These are phyloP conservation scores for Chelon labrosus DNA, from an alignment of 2,797 vertebrate species.

Conservation along the genomic window DNA sequence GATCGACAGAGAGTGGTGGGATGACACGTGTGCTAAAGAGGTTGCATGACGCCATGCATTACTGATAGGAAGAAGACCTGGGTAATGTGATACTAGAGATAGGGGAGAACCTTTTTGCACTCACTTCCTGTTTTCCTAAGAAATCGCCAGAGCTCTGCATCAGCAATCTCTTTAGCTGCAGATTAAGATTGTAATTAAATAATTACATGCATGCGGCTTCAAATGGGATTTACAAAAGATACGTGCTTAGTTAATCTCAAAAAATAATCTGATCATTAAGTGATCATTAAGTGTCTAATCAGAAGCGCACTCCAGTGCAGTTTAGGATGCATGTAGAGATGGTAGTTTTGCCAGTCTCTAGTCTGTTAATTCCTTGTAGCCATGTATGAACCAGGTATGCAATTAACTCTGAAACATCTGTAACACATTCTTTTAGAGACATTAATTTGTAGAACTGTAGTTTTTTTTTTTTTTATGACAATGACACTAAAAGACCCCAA, in stretches of 20 bases:
- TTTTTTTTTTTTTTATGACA: background rate
- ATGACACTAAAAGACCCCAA: background rate
- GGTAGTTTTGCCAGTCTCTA: background rate
- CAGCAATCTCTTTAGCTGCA: conserved; percentile 47
- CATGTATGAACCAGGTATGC: background rate
- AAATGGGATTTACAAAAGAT: conserved; percentile 6
- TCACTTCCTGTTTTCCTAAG: conserved; percentile 8
- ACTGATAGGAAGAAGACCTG: conserved; percentile 54
- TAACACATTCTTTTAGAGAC: conserved; percentile 4
- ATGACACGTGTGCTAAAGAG: conserved; percentile 54
- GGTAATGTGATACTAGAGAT: conserved; percentile 63
- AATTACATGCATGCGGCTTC: conserved; percentile 32
- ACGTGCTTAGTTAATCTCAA: conserved; percentile 13
- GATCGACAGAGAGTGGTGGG: conserved; percentile 29
- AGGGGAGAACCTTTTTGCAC: conserved; percentile 35
- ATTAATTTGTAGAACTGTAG: conserved; percentile 16
- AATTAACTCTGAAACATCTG: conserved; percentile 7
- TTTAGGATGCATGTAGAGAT: background rate
- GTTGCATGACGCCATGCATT: conserved; percentile 59
- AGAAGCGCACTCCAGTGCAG: background rate
- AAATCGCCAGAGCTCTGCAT: conserved; percentile 31
- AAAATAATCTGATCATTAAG: conserved; percentile 5
- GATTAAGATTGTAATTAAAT: conserved; percentile 49
- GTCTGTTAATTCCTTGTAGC: background rate
- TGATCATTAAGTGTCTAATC: background rate